These are phyloP conservation scores for Delphinus delphis DNA, from an alignment of 2,113 vertebrate genomes.

Conservation along the genomic window DNA sequence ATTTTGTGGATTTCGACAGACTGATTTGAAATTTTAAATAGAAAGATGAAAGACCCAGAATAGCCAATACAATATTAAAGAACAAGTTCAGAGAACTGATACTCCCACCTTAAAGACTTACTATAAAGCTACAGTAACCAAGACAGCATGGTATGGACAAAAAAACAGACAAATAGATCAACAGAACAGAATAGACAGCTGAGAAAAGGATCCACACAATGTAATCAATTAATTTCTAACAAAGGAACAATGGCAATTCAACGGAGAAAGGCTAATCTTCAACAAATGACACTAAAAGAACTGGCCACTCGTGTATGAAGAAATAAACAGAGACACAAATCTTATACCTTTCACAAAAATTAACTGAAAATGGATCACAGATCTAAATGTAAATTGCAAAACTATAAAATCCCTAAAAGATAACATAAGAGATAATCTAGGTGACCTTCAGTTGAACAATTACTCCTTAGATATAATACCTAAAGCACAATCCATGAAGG, in stretches of 20 bases:
- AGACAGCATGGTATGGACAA: not conserved
- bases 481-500: too few relatives aligned
- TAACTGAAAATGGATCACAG: not conserved
- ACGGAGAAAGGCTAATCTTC: not conserved
- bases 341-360: not conserved
- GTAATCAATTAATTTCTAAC: not conserved
- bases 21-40: not conserved
- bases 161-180: not conserved
- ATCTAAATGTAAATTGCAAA: not conserved
- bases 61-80: not conserved
- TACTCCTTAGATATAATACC: too few relatives aligned
- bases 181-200: not conserved
- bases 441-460: too few relatives aligned
- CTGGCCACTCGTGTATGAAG: not conserved
- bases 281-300: not conserved
- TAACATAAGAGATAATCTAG: too few relatives aligned
- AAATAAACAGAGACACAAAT: not conserved
- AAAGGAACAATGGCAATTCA: not conserved
- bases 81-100: not conserved
- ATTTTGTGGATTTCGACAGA: not conserved
- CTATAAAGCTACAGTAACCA: not conserved
- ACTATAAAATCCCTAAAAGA: not conserved
- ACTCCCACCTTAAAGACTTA: not conserved
- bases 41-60: not conserved
- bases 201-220: not conserved